phyloP scores from a whole-genome alignment of 2,888 invertebrate species.

The Ormyrus rosae region DNA sequence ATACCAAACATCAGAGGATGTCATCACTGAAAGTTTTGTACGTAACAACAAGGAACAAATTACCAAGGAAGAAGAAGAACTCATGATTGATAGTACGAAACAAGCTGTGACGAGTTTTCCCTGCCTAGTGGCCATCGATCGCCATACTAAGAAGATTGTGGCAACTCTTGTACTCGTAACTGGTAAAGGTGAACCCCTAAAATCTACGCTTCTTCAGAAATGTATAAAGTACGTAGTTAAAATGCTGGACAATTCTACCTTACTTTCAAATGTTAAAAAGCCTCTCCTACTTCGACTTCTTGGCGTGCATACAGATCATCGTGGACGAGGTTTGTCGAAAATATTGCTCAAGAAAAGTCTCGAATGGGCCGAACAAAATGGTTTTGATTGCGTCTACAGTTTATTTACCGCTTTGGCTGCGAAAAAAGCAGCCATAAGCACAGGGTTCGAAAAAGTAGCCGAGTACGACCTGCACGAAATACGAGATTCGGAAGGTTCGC shows the following conservation, averaged over 20 bases:
- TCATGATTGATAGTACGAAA: not conserved
- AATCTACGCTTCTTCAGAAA: not conserved
- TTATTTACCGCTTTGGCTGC: not conserved
- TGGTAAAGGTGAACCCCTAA: too few relatives aligned
- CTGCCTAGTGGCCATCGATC: not conserved
- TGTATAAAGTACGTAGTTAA: not conserved
- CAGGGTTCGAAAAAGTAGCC: not conserved
- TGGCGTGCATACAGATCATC: not conserved
- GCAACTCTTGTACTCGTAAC: not conserved
- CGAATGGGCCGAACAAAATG: not conserved
- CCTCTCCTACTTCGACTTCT: not conserved
- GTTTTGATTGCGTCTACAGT: not conserved
- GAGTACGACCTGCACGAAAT: not conserved
- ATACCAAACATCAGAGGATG: not conserved
- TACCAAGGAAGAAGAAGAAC: not conserved
- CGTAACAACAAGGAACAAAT: not conserved
- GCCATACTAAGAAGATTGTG: not conserved
- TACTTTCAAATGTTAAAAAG: not conserved
- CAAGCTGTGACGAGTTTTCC: not conserved
- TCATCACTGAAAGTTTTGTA: not conserved
- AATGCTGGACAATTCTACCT: not conserved
- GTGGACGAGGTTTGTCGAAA: conserved; percentile 25
- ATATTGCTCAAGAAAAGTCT: not conserved
- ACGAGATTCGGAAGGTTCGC: not conserved
- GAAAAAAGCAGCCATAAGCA: conserved; percentile 1